Percentiles rank a stretch among this genome's conserved stretches.
These are phyloP conservation scores for Conopomorpha cramerella DNA, from an alignment of 1,140 invertebrate genomes.

Conservation along the genomic window DNA sequence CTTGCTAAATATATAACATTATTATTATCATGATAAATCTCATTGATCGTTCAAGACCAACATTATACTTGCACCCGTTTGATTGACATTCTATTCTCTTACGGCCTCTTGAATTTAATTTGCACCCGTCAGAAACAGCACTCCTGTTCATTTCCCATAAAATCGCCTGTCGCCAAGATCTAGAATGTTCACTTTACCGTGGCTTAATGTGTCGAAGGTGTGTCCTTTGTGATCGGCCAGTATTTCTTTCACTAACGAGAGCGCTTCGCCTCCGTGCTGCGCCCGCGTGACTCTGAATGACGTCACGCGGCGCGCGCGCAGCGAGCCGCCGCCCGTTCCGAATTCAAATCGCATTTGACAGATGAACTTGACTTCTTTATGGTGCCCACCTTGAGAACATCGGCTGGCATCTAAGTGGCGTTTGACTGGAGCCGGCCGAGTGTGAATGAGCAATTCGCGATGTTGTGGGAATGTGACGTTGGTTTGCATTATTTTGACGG, in stretches of 20 bases:
- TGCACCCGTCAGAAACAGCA: too few species aligned
- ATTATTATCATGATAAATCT: too few species aligned
- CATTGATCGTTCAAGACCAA: too few species aligned
- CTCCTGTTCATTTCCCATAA: constrained; percentile 43
- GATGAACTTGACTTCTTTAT: constrained; percentile 34
- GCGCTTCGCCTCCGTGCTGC: constrained; percentile 20
- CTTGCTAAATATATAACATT: too few species aligned
- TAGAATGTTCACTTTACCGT: constrained; percentile 47
- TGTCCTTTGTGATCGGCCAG: constrained; percentile 20
- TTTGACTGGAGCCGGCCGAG: constrained; percentile 23
- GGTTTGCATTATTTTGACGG: too few species aligned
- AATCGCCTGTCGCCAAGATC: constrained; percentile 23
- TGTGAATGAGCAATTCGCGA: constrained; percentile 47
- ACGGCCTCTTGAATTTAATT: too few species aligned
- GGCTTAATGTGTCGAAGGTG: constrained; percentile 30
- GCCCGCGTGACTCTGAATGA: constrained; percentile 30
- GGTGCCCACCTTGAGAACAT: constrained; percentile 23
- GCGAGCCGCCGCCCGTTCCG: constrained; percentile 14
- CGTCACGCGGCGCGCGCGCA: constrained; percentile 26
- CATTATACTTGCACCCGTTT: too few species aligned
- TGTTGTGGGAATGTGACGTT: constrained; percentile 42
- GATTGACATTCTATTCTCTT: too few species aligned
- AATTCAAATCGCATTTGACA: constrained; percentile 39
- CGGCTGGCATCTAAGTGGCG: constrained; percentile 21
- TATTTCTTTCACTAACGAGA: constrained; percentile 21